phyloP scores from a whole-genome alignment of 2,113 vertebrate genomes.

The Baryphthengus martii region DNA sequence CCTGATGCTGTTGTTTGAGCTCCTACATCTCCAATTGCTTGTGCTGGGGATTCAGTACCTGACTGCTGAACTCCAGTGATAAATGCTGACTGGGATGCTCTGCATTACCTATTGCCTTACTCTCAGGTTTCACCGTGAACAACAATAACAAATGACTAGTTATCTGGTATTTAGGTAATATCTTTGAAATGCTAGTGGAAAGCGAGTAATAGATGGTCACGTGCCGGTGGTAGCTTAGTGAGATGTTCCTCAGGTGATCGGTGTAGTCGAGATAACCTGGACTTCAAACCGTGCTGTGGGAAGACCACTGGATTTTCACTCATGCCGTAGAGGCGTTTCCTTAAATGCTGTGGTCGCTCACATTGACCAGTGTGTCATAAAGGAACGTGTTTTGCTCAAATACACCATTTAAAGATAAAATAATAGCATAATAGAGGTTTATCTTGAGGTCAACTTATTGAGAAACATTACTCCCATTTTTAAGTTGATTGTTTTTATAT shows the following conservation, averaged over 20 bases:
- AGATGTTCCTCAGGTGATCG: not conserved
- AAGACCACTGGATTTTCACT: not conserved
- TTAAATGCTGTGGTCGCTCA: not conserved
- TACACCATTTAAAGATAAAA: not conserved
- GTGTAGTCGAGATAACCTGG: not conserved
- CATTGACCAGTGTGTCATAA: not conserved
- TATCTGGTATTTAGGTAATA: not conserved
- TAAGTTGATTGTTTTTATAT: not conserved
- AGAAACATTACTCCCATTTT: not conserved
- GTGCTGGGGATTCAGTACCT: not conserved
- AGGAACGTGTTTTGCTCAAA: not conserved
- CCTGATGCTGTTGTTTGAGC: not conserved
- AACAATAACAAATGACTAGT: not conserved
- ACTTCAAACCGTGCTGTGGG: not conserved
- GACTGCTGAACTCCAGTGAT: not conserved
- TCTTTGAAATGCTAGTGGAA: not conserved
- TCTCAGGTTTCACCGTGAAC: not conserved
- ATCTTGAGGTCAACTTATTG: conserved; percentile 1
- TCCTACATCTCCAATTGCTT: not conserved
- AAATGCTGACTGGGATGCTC: not conserved
- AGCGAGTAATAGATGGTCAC: fast-evolving
- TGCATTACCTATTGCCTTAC: not conserved
- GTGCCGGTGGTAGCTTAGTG: not conserved
- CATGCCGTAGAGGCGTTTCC: not conserved
- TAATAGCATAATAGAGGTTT: conserved; percentile 3